Conservation (phyloP, 2,797 vertebrate genomes). For the Toxotes lorentzi region DNA sequence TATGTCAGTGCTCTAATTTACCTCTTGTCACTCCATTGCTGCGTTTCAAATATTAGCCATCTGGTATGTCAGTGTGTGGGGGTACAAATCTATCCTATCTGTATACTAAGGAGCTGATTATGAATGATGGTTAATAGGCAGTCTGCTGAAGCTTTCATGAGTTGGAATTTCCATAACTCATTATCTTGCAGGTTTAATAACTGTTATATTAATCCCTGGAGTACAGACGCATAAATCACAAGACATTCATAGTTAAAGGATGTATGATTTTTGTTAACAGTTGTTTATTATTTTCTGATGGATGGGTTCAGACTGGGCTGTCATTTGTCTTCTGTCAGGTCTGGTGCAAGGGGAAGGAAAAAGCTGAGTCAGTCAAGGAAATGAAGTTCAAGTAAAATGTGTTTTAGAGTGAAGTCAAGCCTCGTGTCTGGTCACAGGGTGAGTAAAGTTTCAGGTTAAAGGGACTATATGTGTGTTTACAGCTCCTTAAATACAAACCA, state of each 20-base stretch:
- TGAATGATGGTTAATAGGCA: constrained; percentile 68
- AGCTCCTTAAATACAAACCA: background rate
- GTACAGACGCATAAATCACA: constrained; percentile 65
- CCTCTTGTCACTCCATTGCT: constrained; percentile 62
- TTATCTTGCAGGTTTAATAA: constrained; percentile 77
- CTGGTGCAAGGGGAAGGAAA: background rate
- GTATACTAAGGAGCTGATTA: constrained; percentile 69
- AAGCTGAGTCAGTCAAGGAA: background rate
- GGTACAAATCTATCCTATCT: constrained; percentile 60
- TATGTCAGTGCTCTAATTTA: constrained; percentile 70
- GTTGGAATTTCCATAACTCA: constrained; percentile 76
- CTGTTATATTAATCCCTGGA: constrained; percentile 71
- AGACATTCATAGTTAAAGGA: constrained; percentile 60
- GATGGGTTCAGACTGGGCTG: constrained; percentile 25
- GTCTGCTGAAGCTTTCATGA: constrained; percentile 59
- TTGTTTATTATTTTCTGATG: constrained; percentile 70
- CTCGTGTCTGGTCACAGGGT: background rate
- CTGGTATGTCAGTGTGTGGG: constrained; percentile 50
- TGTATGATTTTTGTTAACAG: constrained; percentile 54
- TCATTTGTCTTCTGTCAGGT: constrained; percentile 55
- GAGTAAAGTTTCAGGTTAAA: constrained; percentile 2
- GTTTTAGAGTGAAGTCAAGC: background rate
- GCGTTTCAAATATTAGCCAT: constrained; percentile 71
- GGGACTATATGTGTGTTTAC: background rate
- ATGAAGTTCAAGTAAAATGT: constrained; percentile 8